Percentiles rank a stretch among this genome's conserved stretches.
These are phyloP conservation scores for Heliconius aoede DNA, from an alignment of 2,888 invertebrate genomes.

Conservation along the genomic window DNA sequence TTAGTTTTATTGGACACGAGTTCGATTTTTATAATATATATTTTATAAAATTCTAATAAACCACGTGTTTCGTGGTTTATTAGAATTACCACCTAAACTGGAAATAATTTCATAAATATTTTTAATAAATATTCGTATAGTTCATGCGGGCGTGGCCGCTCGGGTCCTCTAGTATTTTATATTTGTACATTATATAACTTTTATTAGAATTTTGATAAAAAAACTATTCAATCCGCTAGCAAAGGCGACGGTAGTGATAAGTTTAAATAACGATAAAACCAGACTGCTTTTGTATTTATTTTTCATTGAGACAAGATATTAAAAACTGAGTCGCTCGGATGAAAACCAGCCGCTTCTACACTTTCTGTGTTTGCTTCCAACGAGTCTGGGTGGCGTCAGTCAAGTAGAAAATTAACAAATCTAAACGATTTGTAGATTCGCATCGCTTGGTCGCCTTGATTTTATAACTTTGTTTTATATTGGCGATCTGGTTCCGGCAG, in stretches of 20 bases:
- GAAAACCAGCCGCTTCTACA: constrained; percentile 18
- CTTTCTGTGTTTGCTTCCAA: constrained; percentile 33
- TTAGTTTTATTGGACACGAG: neutral
- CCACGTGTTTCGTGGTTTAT: no score
- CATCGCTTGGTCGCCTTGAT: constrained; percentile 10
- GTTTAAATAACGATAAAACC: constrained; percentile 16
- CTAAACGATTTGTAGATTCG: constrained; percentile 44
- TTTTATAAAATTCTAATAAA: no score
- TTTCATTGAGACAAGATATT: constrained; percentile 19
- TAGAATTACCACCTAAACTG: no score
- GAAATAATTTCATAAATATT: no score
- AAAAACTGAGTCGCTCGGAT: constrained; percentile 12
- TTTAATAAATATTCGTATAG: no score
- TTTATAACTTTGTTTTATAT: constrained; percentile 7
- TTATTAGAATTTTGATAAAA: constrained; percentile 13
- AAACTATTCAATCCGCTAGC: neutral
- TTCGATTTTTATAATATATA: no score
- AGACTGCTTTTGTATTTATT: constrained; percentile 4
- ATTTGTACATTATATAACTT: neutral
- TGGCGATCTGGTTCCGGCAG: neutral
- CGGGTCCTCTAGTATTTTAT: no score
- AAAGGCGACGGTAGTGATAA: constrained; percentile 2
- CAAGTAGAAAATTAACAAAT: constrained; percentile 49
- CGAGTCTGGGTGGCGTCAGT: constrained; percentile 44
- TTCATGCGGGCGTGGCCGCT: no score